phyloP scores from a whole-genome alignment of 2,888 invertebrate species.

The Thecophora atra region DNA sequence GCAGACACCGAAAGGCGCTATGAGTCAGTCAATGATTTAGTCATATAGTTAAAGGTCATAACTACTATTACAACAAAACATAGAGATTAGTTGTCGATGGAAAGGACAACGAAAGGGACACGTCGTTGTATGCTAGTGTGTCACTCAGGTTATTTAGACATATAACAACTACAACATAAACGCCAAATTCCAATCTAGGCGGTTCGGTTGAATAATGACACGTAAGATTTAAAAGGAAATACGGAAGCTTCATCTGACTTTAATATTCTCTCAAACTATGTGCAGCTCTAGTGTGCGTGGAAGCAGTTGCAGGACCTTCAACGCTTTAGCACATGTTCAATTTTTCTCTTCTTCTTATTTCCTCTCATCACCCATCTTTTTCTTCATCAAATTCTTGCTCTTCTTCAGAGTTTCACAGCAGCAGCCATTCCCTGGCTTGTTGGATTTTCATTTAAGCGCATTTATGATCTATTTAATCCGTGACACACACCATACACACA shows the following conservation, averaged over 20 bases:
- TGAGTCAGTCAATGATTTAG: no score
- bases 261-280: neutral
- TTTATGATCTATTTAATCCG: constrained; percentile 32
- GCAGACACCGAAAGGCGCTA: no score
- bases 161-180: constrained; percentile 14
- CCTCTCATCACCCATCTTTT: neutral
- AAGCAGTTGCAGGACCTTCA: neutral
- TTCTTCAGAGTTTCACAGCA: constrained; percentile 5
- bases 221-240: neutral
- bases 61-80: constrained; percentile 8
- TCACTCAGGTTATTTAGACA: neutral
- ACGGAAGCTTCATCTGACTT: constrained; percentile 8
- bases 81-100: constrained; percentile 15
- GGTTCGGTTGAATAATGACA: constrained; percentile 6
- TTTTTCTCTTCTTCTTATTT: neutral
- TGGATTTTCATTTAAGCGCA: constrained; percentile 24
- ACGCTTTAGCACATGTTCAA: neutral
- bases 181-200: neutral
- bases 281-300: neutral
- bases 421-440: neutral
- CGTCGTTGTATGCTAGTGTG: neutral
- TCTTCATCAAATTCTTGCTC: neutral
- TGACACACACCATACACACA: no score
- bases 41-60: neutral
- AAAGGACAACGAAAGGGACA: neutral